A percentile compares a stretch with the other conserved stretches of the same genome.
These are phyloP conservation scores for Orchestes rusci DNA, from an alignment of 2,888 invertebrate species.

Conservation along the genomic window DNA sequence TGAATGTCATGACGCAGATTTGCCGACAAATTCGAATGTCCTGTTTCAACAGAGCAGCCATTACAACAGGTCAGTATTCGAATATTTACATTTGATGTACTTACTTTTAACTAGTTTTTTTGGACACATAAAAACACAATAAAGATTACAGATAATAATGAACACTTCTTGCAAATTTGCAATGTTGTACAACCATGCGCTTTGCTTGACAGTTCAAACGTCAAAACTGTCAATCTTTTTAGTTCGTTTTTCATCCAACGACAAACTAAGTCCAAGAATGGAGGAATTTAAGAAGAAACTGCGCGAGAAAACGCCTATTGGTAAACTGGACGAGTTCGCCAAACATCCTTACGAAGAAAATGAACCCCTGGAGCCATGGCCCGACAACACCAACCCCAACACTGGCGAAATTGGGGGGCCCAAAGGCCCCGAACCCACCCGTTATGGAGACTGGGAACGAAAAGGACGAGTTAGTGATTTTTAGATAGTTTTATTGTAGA, in stretches of 20 bases:
- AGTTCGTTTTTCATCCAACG: conserved; percentile 26
- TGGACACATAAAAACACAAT: no score
- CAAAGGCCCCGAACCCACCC: conserved; percentile 93
- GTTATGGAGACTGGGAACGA: conserved; percentile 99
- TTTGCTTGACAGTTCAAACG: no score
- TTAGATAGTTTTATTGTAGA: conserved; percentile 14
- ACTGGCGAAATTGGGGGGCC: conserved; percentile 97
- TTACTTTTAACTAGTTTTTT: no score
- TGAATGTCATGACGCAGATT: no score
- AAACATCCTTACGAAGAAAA: conserved; percentile 71
- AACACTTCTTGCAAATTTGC: no score
- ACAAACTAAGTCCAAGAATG: conserved; percentile 49
- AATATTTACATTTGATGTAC: no score
- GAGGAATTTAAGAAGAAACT: conserved; percentile 69
- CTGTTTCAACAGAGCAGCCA: no score
- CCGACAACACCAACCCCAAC: conserved; percentile 79
- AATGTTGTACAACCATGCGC: no score
- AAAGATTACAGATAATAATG: no score
- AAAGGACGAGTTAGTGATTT: conserved; percentile 97
- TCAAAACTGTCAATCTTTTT: no score
- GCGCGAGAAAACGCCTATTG: conserved; percentile 56
- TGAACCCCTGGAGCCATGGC: conserved; percentile 77
- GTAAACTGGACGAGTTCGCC: conserved; percentile 69
- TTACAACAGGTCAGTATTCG: no score
- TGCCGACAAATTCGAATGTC: no score